phyloP scores from a whole-genome alignment of 2,113 vertebrate species.

The western clawed frog (Xenopus tropicalis) region UCB_Xtro_10.0 CM004450.2:143442001-143442500 shows the following conservation, averaged over 20 bases:
- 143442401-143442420: not conserved
- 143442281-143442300: constrained; percentile 41
- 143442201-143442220: not conserved
- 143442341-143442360: not conserved
- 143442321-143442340: not conserved
- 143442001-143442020: constrained; percentile 84
- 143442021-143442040: constrained; percentile 63
- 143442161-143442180: not conserved
- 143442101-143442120: not conserved
- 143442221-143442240: not conserved
- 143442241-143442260: not conserved
- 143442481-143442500: too few relatives aligned
- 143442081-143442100: not conserved
- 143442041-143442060: not conserved
- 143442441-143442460: not conserved
- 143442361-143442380: not conserved
- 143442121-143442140: not conserved
- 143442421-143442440: not conserved
- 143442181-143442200: not conserved
- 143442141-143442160: not conserved
- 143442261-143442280: not conserved
- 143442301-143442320: constrained; percentile 31
- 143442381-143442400: constrained; percentile 4
- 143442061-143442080: constrained; percentile 6
- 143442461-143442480: too few relatives aligned